Evolutionary conservation across 2,113 vertebrate species (phyloP), one percentile per base, ranked within the genome.

Genomic region (Peromyscus polionotus): DNA sequence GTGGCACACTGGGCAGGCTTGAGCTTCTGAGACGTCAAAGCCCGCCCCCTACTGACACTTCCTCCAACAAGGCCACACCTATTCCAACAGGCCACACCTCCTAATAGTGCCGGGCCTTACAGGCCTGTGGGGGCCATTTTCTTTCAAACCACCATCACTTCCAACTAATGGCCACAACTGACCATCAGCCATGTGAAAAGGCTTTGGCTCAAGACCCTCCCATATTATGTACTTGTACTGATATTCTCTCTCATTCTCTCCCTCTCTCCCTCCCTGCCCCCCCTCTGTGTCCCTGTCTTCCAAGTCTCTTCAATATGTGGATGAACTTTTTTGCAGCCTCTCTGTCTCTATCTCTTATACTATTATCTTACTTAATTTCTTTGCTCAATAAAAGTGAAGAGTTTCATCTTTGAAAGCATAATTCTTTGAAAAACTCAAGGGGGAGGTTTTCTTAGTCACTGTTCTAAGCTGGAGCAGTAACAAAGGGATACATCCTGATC

Each of bases 241-340:
- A 26, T 9, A 65, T 65, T 67, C 65, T 31, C 65, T 67, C 65
- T 31, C 65, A 28, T 26, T 67, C 65, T 67, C 65, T 11, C n/a
- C 1, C 10, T 3, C 10, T 2, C 10, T 5, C 10, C 1, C 19
- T 4, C n/a, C 10, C 39, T 75, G 19, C 5, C n/a, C 4, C 10
- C 3, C 1, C 10, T 2, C 10, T 0, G 8, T 4, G 0, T 75
- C 12, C 28, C 28, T 33, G 28, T 19, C 17, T 36, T 7, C 17
- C 33, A 33, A 31, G 28, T 48, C 48, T 80, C 51, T 79, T 45
- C 16, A 79, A 33, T 51, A 33, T 13, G 28, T 79, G 26, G 12
- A 26, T 77, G 45, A 51, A 26, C 26, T 77, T 51, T 26, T 77
- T 51, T 79, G 48, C 9, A 80, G 75, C 10, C 54, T 83, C 24